Conservation (phyloP, 2,888 invertebrate genomes). For the Cerastis rubricosa region DNA sequence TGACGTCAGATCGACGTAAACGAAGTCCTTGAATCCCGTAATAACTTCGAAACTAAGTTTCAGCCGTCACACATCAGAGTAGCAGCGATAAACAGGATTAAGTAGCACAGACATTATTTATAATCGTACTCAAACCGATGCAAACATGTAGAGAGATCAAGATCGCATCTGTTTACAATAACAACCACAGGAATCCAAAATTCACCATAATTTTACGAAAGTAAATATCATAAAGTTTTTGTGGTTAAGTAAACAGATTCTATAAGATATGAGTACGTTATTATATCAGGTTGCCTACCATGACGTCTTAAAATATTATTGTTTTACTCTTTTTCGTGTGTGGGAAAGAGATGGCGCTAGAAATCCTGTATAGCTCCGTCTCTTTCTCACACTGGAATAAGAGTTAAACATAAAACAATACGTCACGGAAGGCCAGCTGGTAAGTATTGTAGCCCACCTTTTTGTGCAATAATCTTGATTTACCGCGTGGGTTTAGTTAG, state of each 20-base stretch:
- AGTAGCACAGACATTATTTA: slow-evolving; percentile 43
- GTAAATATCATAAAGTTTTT: slow-evolving; percentile 24
- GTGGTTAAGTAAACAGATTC: slow-evolving; percentile 35
- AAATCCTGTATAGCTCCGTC: no score
- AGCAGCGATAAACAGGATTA: slow-evolving; percentile 40
- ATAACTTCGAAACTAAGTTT: slow-evolving; percentile 34
- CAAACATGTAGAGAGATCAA: slow-evolving; percentile 40
- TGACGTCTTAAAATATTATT: no score
- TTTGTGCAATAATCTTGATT: slow-evolving; percentile 27
- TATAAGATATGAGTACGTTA: slow-evolving; percentile 19
- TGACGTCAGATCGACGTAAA: slow-evolving; percentile 49
- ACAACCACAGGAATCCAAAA: slow-evolving; percentile 37
- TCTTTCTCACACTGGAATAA: no score
- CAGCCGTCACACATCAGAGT: slow-evolving; percentile 23
- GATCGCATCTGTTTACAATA: slow-evolving; percentile 47
- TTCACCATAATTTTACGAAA: slow-evolving; percentile 13
- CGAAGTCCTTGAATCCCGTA: slow-evolving; percentile 44
- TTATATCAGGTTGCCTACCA: slow-evolving; percentile 36
- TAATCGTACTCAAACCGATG: slow-evolving; percentile 25
- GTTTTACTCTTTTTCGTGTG: no score
- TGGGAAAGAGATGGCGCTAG: no score
- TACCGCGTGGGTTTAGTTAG: not conserved
- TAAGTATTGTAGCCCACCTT: slow-evolving; percentile 38
- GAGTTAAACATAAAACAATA: no score
- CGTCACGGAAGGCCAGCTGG: no score